These are phyloP conservation scores for Chiridota heheva DNA, from an alignment of 35 echinoderm and acorn worm species.

Conservation along the genomic window DNA sequence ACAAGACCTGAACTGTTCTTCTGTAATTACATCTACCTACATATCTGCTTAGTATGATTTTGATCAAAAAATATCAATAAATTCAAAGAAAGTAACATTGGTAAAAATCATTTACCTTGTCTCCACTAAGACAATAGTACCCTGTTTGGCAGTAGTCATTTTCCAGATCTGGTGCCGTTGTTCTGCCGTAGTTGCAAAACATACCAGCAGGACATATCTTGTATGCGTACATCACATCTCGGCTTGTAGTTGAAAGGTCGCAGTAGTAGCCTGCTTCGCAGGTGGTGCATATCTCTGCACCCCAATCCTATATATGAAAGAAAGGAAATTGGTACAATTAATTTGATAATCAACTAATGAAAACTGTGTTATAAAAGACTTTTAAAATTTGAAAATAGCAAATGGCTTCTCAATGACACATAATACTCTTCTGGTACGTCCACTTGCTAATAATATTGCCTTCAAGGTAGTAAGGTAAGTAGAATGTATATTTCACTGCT, in stretches of 20 bases:
- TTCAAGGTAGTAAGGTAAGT: neutral
- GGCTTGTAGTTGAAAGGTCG: conserved; percentile 68
- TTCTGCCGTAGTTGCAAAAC: conserved; percentile 64
- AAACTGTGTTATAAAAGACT: too few relatives aligned
- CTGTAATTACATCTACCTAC: too few relatives aligned
- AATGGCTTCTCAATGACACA: too few relatives aligned
- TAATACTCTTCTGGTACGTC: neutral
- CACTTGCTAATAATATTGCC: neutral
- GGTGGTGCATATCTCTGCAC: conserved; percentile 70
- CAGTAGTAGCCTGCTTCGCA: conserved; percentile 97
- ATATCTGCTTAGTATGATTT: too few relatives aligned
- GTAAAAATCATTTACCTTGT: conserved; percentile 69
- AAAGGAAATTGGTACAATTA: neutral
- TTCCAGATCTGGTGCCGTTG: conserved; percentile 75
- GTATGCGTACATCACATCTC: conserved; percentile 73
- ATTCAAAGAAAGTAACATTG: too few relatives aligned
- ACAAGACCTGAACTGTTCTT: too few relatives aligned
- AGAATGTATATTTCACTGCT: too few relatives aligned
- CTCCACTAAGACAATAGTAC: conserved; percentile 92
- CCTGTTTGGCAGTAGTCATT: conserved; percentile 79
- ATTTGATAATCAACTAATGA: too few relatives aligned
- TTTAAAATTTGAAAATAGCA: too few relatives aligned
- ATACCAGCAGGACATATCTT: conserved; percentile 96
- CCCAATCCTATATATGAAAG: conserved; percentile 64
- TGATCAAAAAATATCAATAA: too few relatives aligned